These are phyloP conservation scores for Sebastes diploproa DNA, from an alignment of 2,797 vertebrate genomes.

Conservation along the genomic window DNA sequence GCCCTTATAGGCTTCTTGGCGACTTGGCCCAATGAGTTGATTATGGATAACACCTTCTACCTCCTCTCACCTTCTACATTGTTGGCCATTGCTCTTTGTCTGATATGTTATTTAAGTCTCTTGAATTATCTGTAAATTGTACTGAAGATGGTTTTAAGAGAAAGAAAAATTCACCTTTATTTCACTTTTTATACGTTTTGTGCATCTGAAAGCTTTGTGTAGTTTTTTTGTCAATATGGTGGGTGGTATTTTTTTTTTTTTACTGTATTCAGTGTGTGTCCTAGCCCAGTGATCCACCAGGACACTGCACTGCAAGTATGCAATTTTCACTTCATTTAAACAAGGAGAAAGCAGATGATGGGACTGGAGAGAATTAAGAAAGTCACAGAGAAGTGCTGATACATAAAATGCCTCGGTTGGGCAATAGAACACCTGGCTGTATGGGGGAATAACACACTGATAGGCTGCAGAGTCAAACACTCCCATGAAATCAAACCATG, in stretches of 20 bases:
- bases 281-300: slow-evolving; percentile 5
- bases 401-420: slow-evolving; percentile 30
- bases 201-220: background rate
- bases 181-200: background rate
- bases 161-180: background rate
- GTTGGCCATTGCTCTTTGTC: background rate
- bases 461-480: slow-evolving; percentile 32
- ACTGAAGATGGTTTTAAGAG: background rate
- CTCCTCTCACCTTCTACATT: background rate
- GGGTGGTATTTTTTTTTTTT: background rate
- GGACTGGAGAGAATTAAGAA: background rate
- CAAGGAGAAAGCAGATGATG: slow-evolving; percentile 23
- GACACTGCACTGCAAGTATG: slow-evolving; percentile 37
- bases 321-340: slow-evolving; percentile 51
- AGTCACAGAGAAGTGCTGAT: slow-evolving; percentile 46
- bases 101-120: background rate
- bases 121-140: background rate
- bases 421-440: slow-evolving; percentile 40
- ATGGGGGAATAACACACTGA: slow-evolving; percentile 29
- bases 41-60: background rate
- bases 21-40: no score
- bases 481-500: slow-evolving; percentile 38
- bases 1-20: background rate
- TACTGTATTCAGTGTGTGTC: slow-evolving; percentile 1
- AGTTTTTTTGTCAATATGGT: background rate